Evolutionary conservation across 2,888 invertebrate species (phyloP), one percentile per base, ranked within the genome.

Genomic region (Spodoptera exigua): DNA sequence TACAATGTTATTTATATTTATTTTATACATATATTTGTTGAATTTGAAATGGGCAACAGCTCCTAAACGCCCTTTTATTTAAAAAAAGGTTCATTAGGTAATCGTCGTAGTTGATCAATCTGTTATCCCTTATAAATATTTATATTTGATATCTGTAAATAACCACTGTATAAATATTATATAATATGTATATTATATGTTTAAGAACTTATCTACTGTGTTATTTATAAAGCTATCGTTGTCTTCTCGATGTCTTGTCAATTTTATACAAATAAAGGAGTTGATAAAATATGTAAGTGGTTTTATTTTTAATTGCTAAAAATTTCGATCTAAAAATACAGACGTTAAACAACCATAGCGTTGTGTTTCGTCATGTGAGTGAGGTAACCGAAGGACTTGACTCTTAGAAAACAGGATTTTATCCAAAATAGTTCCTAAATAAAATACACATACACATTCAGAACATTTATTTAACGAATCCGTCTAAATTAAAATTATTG

Each of bases 391-490:
- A n/a, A n/a, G n/a, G n/a, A n/a, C n/a, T n/a, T n/a, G n/a, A n/a
- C n/a, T n/a, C n/a, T n/a, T n/a, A n/a, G 7, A 27, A 27, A 27
- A 4, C 1, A 27, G 27, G 27, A 27, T 9, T 27, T 27, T 5
- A 7, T 27, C 3, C 11, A 16, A 11, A 16, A 40, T 44, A 72
- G 53, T n/a, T n/a, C n/a, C n/a, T 41, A 49, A 52, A 48, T 40
- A 2, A 49, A 58, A 45, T 58, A 40, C 41, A 60, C 77, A 55
- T 74, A 62, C 73, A 73, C 67, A 73, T 76, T 76, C 63, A 78
- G 82, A 79, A 84, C 76, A 82, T 89, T 86, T 88, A 89, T 87
- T 88, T 80, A 88, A 89, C 86, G 84, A 79, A 76, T 69, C 67
- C 36, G 63, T 75, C 68, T 65, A 76, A 67, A 72, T 74, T 60